Conservation (phyloP, 2,888 invertebrate genomes). For the Idaea dimidiata region DNA sequence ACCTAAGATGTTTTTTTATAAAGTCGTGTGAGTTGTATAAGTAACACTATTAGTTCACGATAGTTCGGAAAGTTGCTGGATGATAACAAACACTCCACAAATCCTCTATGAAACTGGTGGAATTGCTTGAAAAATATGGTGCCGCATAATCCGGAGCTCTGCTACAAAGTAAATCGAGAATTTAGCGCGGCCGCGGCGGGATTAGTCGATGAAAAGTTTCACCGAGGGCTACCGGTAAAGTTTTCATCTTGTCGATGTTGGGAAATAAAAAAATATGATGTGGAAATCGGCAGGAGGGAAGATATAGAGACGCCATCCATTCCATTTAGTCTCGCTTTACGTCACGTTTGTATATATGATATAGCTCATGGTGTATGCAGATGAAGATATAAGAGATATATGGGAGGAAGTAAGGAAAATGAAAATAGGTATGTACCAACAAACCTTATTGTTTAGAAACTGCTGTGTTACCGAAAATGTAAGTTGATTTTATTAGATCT, state of each 20-base stretch:
- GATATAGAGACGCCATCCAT: slow-evolving; percentile 19
- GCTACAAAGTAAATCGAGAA: slow-evolving; percentile 73
- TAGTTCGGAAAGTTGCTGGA: slow-evolving; percentile 40
- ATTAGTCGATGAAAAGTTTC: slow-evolving; percentile 71
- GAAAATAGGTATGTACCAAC: background rate
- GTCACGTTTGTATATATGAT: background rate
- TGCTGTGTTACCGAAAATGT: background rate
- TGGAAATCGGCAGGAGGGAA: slow-evolving; percentile 34
- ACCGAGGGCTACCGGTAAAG: slow-evolving; percentile 49
- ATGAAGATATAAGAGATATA: slow-evolving; percentile 6
- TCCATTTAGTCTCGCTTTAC: slow-evolving; percentile 15
- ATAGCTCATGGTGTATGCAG: background rate
- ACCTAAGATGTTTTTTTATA: slow-evolving; percentile 50
- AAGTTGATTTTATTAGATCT: background rate
- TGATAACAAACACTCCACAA: slow-evolving; percentile 64
- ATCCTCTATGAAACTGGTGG: slow-evolving; percentile 60
- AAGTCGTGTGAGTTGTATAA: slow-evolving; percentile 34
- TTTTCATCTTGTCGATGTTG: slow-evolving; percentile 72
- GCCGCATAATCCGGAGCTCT: slow-evolving; percentile 59
- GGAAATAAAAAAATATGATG: slow-evolving; percentile 51
- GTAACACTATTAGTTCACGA: slow-evolving; percentile 23
- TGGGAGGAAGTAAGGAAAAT: background rate
- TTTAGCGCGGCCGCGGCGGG: slow-evolving; percentile 66
- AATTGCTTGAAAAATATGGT: slow-evolving; percentile 72
- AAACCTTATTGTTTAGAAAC: background rate